A percentile compares a stretch with the other conserved stretches of the same genome.
Conservation (phyloP, 2,113 vertebrate genomes). For the Mormyrus iriodes region DNA sequence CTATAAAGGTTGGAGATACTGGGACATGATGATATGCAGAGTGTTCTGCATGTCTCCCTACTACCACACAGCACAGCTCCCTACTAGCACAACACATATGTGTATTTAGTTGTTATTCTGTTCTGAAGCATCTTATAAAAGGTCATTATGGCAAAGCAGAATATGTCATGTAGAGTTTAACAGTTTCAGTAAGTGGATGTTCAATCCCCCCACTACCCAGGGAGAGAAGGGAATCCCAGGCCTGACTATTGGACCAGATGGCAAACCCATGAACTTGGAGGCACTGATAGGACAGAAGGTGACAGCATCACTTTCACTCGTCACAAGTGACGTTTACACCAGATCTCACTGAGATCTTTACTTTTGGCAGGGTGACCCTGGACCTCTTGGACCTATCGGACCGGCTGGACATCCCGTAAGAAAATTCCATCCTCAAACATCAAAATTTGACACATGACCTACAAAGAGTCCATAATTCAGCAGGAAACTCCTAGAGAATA, state of each 20-base stretch:
- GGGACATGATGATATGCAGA: not conserved
- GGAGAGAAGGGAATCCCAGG: slow-evolving; percentile 65
- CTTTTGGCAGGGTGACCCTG: slow-evolving; percentile 48
- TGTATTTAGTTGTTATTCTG: not conserved
- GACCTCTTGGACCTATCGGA: slow-evolving; percentile 52
- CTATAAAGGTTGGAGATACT: slow-evolving; percentile 45
- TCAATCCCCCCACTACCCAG: slow-evolving; percentile 37
- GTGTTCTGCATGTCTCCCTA: not conserved
- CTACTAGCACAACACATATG: not conserved
- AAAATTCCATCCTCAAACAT: not conserved
- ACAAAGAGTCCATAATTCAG: not conserved
- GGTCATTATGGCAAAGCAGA: not conserved
- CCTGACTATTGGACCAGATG: slow-evolving; percentile 50
- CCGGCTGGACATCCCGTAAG: slow-evolving; percentile 55
- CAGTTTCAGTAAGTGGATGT: not conserved
- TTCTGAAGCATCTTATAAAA: not conserved
- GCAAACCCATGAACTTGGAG: slow-evolving; percentile 47
- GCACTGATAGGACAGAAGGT: slow-evolving; percentile 48
- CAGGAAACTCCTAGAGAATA: not conserved
- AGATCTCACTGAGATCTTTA: not conserved
- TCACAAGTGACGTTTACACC: not conserved
- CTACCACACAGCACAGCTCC: not conserved
- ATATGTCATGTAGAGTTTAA: not conserved
- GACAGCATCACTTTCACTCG: not conserved
- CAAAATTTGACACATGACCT: not conserved